Percentiles rank a stretch among this genome's conserved stretches.
Evolutionary conservation across 2,888 invertebrate genomes (phyloP).

Genomic region (Papilio gigon): DNA sequence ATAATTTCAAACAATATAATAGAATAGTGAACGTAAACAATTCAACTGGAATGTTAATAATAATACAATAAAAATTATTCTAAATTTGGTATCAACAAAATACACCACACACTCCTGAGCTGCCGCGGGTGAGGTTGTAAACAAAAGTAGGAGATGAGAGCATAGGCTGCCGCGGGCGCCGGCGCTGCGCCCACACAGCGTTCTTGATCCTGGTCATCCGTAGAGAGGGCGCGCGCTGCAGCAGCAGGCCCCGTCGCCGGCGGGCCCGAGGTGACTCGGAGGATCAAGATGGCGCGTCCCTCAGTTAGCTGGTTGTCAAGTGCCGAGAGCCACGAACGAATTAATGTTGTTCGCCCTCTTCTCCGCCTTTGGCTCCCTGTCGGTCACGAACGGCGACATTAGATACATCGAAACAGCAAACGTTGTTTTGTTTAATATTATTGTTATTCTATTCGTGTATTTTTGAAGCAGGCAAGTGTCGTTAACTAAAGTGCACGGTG

Average conservation of each 20-base stretch:
- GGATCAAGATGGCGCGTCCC: conserved; percentile 77
- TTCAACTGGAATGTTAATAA: conserved; percentile 81
- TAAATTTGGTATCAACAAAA: conserved; percentile 78
- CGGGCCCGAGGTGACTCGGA: conserved; percentile 66
- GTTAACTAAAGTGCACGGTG: conserved; percentile 67
- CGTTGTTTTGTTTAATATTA: conserved; percentile 17
- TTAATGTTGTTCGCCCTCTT: conserved; percentile 94
- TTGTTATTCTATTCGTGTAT: conserved; percentile 33
- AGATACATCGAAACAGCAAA: conserved; percentile 14
- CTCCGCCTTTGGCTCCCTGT: conserved; percentile 91
- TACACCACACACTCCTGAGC: conserved; percentile 70
- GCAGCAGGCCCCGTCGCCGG: conserved; percentile 60
- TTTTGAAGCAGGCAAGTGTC: conserved; percentile 34
- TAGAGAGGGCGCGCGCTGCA: conserved; percentile 55
- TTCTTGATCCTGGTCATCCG: conserved; percentile 66
- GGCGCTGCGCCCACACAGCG: conserved; percentile 49
- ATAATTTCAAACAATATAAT: conserved; percentile 70
- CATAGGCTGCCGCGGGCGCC: conserved; percentile 47
- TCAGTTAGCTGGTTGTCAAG: conserved; percentile 85
- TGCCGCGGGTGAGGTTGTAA: conserved; percentile 57
- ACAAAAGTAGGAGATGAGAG: conserved; percentile 65
- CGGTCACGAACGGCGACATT: conserved; percentile 43
- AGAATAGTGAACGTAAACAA: conserved; percentile 73
- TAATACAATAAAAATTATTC: conserved; percentile 70
- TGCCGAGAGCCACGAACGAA: conserved; percentile 88